Evolutionary conservation across 2,113 vertebrate species (phyloP).

Genomic region (Platanista minor): DNA sequence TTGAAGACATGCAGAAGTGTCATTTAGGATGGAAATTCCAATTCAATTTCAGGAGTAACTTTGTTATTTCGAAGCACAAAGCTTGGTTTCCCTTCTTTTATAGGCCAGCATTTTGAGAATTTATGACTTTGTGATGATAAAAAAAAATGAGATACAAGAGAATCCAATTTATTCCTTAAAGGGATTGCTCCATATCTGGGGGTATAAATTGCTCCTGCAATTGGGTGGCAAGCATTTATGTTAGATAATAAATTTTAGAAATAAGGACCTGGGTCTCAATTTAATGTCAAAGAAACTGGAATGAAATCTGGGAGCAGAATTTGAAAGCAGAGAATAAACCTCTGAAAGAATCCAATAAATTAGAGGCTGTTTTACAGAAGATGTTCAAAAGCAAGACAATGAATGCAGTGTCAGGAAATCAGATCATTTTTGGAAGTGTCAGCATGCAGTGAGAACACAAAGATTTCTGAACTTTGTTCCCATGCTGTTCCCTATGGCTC

Average conservation of each 20-base stretch:
- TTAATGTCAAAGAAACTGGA: background rate
- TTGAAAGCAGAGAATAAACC: background rate
- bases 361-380: constrained; percentile 5
- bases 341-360: constrained; percentile 18
- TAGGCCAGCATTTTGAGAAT: background rate
- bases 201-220: constrained; percentile 7
- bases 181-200: background rate
- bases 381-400: background rate
- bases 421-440: background rate
- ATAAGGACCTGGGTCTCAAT: background rate
- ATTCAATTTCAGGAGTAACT: background rate
- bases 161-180: constrained; percentile 60
- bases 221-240: constrained; percentile 20
- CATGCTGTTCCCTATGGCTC: fast-evolving
- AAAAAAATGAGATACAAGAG: constrained; percentile 16
- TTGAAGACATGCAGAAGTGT: background rate
- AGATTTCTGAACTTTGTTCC: background rate
- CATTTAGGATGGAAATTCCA: background rate
- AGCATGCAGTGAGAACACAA: background rate
- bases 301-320: constrained; percentile 17
- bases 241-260: constrained; percentile 58
- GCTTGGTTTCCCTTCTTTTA: background rate
- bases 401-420: background rate
- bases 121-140: constrained; percentile 14
- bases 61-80: background rate